phyloP scores from a whole-genome alignment of 2,888 invertebrate genomes.

The Daptonema setosum region DNA sequence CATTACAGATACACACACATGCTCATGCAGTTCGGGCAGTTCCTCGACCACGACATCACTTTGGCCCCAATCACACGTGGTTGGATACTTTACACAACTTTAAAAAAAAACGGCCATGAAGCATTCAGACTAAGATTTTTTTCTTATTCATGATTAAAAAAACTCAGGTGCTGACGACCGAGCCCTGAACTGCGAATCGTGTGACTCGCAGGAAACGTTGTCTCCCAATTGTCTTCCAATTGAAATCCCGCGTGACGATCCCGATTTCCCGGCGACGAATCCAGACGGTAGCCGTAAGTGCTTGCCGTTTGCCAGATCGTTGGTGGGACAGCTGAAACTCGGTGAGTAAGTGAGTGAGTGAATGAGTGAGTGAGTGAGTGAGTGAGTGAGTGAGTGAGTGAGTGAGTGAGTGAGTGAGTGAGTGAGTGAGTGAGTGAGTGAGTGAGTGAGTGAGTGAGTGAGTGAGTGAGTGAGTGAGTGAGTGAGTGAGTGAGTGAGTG shows the following conservation, averaged over 20 bases:
- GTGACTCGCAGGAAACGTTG: slow-evolving; percentile 63
- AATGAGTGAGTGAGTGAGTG: too few species aligned
- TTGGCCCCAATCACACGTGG: slow-evolving; percentile 55
- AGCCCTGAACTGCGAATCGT: slow-evolving; percentile 36
- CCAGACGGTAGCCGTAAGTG: slow-evolving; percentile 59
- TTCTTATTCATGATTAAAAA: too few species aligned
- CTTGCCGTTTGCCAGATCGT: slow-evolving; percentile 77
- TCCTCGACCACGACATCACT: slow-evolving; percentile 78
- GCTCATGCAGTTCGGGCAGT: slow-evolving; percentile 78
- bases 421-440: too few species aligned
- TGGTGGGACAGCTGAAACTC: slow-evolving; percentile 68
- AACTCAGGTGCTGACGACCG: slow-evolving; percentile 17
- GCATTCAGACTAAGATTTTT: too few species aligned
- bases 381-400: too few species aligned
- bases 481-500: too few species aligned
- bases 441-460: too few species aligned
- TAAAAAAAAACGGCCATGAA: neutral
- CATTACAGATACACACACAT: slow-evolving; percentile 27
- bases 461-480: too few species aligned
- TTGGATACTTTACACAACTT: slow-evolving; percentile 8
- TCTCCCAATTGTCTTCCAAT: slow-evolving; percentile 87
- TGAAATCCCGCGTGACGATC: slow-evolving; percentile 65
- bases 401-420: too few species aligned
- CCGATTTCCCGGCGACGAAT: slow-evolving; percentile 58
- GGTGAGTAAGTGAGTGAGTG: slow-evolving; percentile 37